Evolutionary conservation across 2,797 vertebrate genomes (phyloP).

Genomic region (Catostomus latipinnis): DNA sequence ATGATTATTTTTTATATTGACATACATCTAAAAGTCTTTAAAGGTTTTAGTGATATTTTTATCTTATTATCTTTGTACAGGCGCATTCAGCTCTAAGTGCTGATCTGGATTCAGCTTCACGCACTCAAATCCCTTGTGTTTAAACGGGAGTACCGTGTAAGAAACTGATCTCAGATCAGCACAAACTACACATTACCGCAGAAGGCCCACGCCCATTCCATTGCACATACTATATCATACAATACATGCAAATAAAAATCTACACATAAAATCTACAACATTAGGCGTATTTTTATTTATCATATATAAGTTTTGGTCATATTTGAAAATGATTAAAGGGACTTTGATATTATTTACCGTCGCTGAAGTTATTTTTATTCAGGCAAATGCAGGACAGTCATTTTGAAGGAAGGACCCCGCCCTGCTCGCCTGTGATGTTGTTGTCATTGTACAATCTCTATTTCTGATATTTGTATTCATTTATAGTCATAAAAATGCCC

Average conservation of each 20-base stretch:
- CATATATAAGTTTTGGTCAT: no score
- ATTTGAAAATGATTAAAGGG: no score
- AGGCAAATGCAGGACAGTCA: constrained; percentile 23
- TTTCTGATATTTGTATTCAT: neutral
- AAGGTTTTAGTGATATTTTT: neutral
- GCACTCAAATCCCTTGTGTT: no score
- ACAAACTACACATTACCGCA: neutral
- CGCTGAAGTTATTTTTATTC: neutral
- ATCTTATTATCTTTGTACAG: neutral
- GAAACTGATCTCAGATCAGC: constrained; percentile 41
- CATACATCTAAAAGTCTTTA: no score
- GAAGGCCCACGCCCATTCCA: neutral
- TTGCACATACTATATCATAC: neutral
- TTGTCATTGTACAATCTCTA: neutral
- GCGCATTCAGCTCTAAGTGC: neutral
- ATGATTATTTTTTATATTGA: no score
- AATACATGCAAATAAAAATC: no score
- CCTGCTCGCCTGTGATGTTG: neutral
- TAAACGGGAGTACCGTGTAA: neutral
- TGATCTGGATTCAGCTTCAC: constrained; percentile 26
- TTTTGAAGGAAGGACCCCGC: constrained; percentile 3
- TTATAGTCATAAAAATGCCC: constrained; percentile 80
- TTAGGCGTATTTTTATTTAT: no score
- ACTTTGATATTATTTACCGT: neutral
- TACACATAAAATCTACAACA: no score